These are phyloP conservation scores for Phrynocephalus versicolor DNA, from an alignment of 2,113 vertebrate genomes.

Conservation along the genomic window DNA sequence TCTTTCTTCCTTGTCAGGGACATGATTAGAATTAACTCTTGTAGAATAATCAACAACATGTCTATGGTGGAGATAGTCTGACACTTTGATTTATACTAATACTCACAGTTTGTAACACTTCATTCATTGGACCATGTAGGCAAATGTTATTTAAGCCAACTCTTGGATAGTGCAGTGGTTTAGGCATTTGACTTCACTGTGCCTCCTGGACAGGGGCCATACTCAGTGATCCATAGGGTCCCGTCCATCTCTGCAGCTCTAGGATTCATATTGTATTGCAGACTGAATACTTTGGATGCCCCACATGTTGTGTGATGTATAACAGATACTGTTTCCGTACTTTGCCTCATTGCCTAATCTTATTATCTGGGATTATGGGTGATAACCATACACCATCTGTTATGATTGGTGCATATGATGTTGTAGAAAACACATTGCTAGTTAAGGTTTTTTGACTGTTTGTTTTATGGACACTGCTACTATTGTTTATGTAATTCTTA, in stretches of 20 bases:
- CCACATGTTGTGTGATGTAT: neutral
- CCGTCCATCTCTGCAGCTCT: no score
- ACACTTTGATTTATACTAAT: neutral
- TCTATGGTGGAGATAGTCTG: neutral
- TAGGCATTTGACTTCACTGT: no score
- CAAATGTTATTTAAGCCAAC: neutral
- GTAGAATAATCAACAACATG: no score
- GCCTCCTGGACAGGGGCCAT: no score
- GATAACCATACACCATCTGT: neutral
- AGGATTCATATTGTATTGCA: no score
- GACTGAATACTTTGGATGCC: no score
- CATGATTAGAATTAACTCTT: neutral
- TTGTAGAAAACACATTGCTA: neutral
- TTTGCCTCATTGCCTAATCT: neutral
- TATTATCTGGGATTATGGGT: neutral
- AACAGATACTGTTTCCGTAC: neutral
- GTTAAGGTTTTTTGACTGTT: neutral
- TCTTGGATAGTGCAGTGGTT: neutral
- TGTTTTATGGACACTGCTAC: neutral
- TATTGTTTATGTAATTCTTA: neutral
- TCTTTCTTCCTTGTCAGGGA: neutral
- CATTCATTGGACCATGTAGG: neutral
- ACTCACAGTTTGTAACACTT: neutral
- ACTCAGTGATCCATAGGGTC: no score
- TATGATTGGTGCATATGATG: neutral